Evolutionary conservation across 2,797 vertebrate genomes (phyloP).

Genomic region (Pogoniulus pusillus): DNA sequence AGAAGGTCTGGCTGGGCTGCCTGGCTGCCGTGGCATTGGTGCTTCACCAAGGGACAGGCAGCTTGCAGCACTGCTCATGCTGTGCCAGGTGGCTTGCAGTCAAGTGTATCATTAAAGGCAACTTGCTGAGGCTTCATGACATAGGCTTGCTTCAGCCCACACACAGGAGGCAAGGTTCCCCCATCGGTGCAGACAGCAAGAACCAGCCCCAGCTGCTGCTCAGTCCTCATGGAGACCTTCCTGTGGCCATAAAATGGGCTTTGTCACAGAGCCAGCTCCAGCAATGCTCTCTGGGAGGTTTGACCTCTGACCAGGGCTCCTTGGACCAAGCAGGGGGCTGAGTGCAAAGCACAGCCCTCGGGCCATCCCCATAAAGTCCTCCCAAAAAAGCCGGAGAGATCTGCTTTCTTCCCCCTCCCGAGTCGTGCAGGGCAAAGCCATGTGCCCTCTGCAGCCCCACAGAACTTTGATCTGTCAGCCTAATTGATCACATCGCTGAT

Average conservation of each 20-base stretch:
- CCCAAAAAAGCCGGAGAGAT: not conserved
- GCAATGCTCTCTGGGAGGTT: accelerated
- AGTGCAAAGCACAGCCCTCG: not conserved
- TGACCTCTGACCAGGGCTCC: not conserved
- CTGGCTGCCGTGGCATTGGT: not conserved
- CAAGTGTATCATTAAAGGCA: not conserved
- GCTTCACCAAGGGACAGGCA: not conserved
- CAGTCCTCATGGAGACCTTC: not conserved
- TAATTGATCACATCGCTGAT: not conserved
- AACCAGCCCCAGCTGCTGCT: not conserved
- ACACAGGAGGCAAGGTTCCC: not conserved
- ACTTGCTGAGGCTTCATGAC: not conserved
- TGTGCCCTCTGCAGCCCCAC: not conserved
- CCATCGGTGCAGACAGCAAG: not conserved
- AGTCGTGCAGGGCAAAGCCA: not conserved
- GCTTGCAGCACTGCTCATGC: not conserved
- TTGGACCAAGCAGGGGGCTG: not conserved
- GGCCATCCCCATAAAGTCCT: not conserved
- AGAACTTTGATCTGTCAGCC: not conserved
- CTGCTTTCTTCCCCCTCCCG: not conserved
- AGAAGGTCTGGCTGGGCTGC: too few species aligned
- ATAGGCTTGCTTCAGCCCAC: not conserved
- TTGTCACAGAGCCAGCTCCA: not conserved
- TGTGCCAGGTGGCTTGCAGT: not conserved
- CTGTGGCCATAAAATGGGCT: not conserved